These are phyloP conservation scores for Oxyura jamaicensis DNA, from an alignment of 2,113 vertebrate species.

Conservation along the genomic window DNA sequence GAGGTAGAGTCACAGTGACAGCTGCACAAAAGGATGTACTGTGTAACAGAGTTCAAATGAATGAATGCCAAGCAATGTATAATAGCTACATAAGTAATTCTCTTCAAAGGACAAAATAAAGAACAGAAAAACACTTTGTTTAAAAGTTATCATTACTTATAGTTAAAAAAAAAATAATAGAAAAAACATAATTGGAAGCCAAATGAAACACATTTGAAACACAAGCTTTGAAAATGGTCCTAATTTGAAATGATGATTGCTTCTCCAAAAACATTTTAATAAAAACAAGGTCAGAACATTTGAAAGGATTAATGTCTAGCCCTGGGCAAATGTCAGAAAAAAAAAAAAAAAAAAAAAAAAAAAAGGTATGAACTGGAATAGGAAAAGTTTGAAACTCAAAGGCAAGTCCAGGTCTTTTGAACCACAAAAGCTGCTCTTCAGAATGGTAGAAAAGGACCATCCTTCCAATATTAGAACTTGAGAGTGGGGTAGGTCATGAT, in stretches of 20 bases:
- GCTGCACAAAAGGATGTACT: conserved; percentile 63
- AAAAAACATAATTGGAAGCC: neutral
- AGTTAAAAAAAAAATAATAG: no score
- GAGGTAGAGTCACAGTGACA: conserved; percentile 73
- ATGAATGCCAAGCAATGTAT: conserved; percentile 36
- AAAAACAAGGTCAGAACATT: neutral
- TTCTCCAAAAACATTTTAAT: neutral
- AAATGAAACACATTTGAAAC: neutral
- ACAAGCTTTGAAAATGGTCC: neutral
- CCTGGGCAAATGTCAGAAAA: neutral
- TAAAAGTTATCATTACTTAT: conserved; percentile 44
- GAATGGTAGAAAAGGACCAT: neutral
- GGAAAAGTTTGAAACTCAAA: neutral
- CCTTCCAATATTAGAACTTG: neutral
- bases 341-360: no score
- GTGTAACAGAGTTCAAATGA: conserved; percentile 29
- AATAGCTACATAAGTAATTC: conserved; percentile 44
- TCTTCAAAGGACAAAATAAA: conserved; percentile 40
- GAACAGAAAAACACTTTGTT: neutral
- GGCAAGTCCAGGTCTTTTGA: neutral
- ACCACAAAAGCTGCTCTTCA: neutral
- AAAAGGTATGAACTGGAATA: neutral
- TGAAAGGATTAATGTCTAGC: neutral
- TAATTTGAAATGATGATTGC: neutral
- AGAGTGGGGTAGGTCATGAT: neutral